phyloP scores from a whole-genome alignment of 92 coral and sea anemone genomes.

The Epizoanthus stellaris region DNA sequence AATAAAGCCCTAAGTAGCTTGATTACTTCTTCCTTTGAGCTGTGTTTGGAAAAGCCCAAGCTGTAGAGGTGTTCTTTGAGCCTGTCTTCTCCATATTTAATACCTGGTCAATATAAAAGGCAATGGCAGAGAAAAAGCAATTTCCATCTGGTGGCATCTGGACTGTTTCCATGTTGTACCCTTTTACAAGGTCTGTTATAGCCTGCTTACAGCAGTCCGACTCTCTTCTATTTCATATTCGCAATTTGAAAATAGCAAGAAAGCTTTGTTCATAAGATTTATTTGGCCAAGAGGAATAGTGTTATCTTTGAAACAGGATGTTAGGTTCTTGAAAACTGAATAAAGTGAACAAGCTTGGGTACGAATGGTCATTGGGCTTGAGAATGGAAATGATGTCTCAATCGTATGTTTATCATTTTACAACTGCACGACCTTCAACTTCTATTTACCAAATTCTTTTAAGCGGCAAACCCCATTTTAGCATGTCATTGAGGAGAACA shows the following conservation, averaged over 20 bases:
- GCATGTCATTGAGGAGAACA: no score
- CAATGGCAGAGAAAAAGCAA: constrained; percentile 13
- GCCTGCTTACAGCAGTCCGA: constrained; percentile 10
- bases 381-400: no score
- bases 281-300: constrained; percentile 2
- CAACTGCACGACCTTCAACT: no score
- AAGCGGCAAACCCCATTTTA: no score
- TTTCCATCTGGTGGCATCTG: constrained; percentile 9
- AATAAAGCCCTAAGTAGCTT: constrained; percentile 18
- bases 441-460: no score
- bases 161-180: constrained; percentile 7
- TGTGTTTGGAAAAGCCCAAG: not conserved
- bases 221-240: constrained; percentile 19
- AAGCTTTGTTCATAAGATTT: constrained; percentile 22
- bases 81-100: constrained; percentile 5
- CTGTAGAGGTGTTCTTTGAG: constrained; percentile 7
- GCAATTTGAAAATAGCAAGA: not conserved
- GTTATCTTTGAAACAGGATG: not conserved
- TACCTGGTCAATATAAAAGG: not conserved
- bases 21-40: not conserved
- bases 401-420: no score
- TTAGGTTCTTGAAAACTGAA: constrained; percentile 13
- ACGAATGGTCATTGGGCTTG: not conserved
- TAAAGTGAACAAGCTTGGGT: not conserved
- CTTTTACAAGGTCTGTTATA: constrained; percentile 2